Evolutionary conservation across 2,113 vertebrate genomes (phyloP).

Genomic region (Silurus glanis): DNA sequence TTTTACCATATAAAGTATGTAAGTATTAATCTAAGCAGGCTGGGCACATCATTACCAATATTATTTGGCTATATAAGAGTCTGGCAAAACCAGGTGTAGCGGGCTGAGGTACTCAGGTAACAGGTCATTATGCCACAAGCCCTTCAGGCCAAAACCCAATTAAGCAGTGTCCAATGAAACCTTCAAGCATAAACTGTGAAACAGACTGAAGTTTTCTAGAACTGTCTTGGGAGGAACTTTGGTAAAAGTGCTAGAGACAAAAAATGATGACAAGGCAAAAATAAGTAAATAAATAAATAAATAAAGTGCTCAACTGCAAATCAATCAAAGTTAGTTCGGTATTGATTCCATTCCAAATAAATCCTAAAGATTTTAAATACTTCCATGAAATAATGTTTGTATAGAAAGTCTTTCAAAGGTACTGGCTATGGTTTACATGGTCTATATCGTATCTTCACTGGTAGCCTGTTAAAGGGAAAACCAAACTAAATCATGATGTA

Average conservation of each 20-base stretch:
- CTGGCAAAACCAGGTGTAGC: not conserved
- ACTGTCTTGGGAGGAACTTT: not conserved
- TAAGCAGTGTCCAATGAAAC: not conserved
- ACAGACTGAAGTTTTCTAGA: not conserved
- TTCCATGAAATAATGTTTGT: too few relatives aligned
- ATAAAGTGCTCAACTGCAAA: not conserved
- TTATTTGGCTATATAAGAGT: not conserved
- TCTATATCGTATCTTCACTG: not conserved
- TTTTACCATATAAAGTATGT: not conserved
- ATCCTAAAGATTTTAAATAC: not conserved
- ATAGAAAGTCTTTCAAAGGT: not conserved
- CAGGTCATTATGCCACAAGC: conserved; percentile 22
- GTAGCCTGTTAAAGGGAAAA: not conserved
- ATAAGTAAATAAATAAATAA: not conserved
- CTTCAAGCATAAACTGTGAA: not conserved
- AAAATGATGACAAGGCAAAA: not conserved
- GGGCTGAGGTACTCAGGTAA: conserved; percentile 3
- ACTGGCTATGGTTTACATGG: not conserved
- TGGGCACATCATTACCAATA: not conserved
- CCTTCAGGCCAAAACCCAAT: conserved; percentile 16
- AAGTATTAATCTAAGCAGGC: not conserved
- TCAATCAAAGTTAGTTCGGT: not conserved
- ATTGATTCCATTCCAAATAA: not conserved
- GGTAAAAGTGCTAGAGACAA: not conserved
- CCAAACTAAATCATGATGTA: not conserved